Evolutionary conservation across 1,140 invertebrate species (phyloP).

Genomic region (Wasmannia auropunctata): DNA sequence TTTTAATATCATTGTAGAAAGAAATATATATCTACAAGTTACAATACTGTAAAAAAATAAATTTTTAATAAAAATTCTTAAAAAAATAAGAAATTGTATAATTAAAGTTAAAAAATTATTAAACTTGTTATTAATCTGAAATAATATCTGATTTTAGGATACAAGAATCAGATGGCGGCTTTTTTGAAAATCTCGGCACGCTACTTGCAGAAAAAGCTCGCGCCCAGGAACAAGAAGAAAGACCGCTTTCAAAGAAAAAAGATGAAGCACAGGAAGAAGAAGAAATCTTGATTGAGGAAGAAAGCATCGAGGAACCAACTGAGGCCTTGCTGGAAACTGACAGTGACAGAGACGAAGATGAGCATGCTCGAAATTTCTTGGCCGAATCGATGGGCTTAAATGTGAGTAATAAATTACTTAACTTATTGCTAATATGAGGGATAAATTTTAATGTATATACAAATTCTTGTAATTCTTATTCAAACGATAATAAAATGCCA

Average conservation of each 20-base stretch:
- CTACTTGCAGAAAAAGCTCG: conserved; percentile 88
- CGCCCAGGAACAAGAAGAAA: conserved; percentile 76
- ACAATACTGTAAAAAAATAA: background rate
- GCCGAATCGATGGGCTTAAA: conserved; percentile 89
- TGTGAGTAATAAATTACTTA: conserved; percentile 86
- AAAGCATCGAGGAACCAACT: conserved; percentile 79
- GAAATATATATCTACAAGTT: too few species aligned
- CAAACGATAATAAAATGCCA: background rate
- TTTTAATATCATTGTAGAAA: background rate
- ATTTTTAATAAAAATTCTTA: background rate
- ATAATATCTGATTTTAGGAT: conserved; percentile 86
- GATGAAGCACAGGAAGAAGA: conserved; percentile 77
- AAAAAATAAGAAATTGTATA: background rate
- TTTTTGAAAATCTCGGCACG: conserved; percentile 92
- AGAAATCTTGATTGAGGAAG: conserved; percentile 71
- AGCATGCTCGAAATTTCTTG: conserved; percentile 83
- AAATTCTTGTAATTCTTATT: background rate
- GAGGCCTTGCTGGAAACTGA: conserved; percentile 83
- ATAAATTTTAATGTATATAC: background rate
- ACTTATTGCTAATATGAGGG: background rate
- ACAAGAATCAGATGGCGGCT: conserved; percentile 91
- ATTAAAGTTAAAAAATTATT: background rate
- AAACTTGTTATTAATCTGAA: background rate
- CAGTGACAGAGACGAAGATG: conserved; percentile 87
- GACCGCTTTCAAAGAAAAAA: conserved; percentile 72